Conservation (phyloP, 2,113 vertebrate genomes). For the Thymallus thymallus region DNA sequence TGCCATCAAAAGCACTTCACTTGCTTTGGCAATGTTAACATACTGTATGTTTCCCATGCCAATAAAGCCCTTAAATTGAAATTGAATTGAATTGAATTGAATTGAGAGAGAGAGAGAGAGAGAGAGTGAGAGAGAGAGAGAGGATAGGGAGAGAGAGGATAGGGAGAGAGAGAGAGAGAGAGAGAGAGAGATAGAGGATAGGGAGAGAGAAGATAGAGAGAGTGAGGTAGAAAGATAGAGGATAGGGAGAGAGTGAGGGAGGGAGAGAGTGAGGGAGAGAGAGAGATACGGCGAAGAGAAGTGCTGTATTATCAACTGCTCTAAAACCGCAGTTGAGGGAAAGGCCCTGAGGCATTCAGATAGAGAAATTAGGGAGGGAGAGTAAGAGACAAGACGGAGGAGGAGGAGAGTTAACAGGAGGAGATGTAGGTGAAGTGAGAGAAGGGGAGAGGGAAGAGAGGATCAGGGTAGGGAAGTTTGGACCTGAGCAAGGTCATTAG, state of each 20-base stretch:
- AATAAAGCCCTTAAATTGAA: too few species aligned
- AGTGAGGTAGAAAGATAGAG: neutral
- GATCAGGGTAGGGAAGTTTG: neutral
- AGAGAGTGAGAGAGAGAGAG: neutral
- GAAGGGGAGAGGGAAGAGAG: neutral
- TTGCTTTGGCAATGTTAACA: too few species aligned
- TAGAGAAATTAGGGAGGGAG: neutral
- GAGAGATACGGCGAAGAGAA: conserved; percentile 27
- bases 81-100: too few species aligned
- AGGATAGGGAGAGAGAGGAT: neutral
- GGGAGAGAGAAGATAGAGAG: conserved; percentile 14
- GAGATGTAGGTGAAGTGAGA: neutral
- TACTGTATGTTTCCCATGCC: too few species aligned
- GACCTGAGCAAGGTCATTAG: conserved; percentile 8
- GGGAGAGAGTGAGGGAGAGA: neutral
- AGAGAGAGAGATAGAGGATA: neutral
- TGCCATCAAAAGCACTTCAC: too few species aligned
- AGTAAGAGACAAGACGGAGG: neutral
- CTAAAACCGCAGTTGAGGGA: conserved; percentile 58
- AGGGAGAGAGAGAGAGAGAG: neutral
- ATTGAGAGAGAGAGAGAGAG: neutral
- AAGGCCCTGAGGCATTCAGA: conserved; percentile 42
- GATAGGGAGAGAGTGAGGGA: conserved; percentile 8
- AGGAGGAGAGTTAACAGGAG: neutral
- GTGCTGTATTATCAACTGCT: conserved; percentile 59